These are phyloP conservation scores for Micrasema longulum DNA, from an alignment of 1,140 invertebrate genomes.

Conservation along the genomic window DNA sequence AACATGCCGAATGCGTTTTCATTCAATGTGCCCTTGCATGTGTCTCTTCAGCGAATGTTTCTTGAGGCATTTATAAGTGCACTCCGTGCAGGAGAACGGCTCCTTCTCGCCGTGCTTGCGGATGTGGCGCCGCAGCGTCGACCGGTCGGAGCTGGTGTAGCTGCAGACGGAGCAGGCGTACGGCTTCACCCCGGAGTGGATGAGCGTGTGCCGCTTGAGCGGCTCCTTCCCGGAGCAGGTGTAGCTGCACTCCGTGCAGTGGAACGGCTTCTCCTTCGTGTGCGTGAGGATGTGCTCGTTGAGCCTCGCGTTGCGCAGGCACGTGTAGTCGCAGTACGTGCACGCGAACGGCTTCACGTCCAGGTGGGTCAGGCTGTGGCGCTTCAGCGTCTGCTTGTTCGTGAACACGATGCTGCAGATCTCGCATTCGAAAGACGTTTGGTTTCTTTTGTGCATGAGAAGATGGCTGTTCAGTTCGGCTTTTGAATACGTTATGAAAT, in stretches of 20 bases:
- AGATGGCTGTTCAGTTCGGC: constrained; percentile 22
- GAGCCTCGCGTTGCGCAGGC: not conserved
- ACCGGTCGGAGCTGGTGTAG: not conserved
- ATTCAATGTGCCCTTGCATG: no score
- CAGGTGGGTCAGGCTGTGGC: constrained; percentile 18
- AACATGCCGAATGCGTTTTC: no score
- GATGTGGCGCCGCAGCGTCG: not conserved
- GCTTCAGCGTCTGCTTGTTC: not conserved
- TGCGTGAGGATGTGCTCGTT: constrained; percentile 35
- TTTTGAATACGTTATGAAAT: not conserved
- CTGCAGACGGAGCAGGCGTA: not conserved
- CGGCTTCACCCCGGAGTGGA: not conserved
- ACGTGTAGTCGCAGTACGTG: constrained; percentile 2
- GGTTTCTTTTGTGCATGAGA: constrained; percentile 16
- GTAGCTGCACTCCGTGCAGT: constrained; percentile 62
- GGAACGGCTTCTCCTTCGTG: constrained; percentile 58
- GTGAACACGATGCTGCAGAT: constrained; percentile 56
- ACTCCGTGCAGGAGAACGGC: not conserved
- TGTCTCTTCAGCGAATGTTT: not conserved
- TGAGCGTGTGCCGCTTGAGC: not conserved
- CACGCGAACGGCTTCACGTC: constrained; percentile 15
- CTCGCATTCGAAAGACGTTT: constrained; percentile 65
- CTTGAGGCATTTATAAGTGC: not conserved
- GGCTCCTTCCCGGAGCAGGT: not conserved
- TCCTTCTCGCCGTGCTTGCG: not conserved